Conservation (phyloP, 2,113 vertebrate genomes). For the Menura novaehollandiae region DNA sequence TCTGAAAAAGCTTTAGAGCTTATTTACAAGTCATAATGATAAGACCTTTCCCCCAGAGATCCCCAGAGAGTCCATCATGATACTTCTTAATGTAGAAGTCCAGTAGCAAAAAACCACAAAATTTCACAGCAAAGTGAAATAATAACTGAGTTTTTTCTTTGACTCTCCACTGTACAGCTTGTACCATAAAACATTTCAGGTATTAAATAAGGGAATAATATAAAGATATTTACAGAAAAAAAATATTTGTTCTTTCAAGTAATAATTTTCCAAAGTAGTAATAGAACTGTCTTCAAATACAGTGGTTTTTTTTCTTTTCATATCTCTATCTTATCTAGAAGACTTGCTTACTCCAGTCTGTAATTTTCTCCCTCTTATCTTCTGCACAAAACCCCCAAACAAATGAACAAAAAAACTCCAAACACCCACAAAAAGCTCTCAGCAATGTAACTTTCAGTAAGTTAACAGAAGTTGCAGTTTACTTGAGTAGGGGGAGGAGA, state of each 20-base stretch:
- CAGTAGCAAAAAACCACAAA: background rate
- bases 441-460: background rate
- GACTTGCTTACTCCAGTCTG: background rate
- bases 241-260: background rate
- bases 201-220: background rate
- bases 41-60: background rate
- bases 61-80: background rate
- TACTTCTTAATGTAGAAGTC: background rate
- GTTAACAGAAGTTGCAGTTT: background rate
- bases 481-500: background rate
- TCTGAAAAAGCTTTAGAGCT: background rate
- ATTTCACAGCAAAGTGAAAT: background rate
- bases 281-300: background rate
- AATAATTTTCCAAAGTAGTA: background rate
- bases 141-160: background rate
- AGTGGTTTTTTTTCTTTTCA: background rate
- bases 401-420: accelerated
- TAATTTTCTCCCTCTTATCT: background rate
- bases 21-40: background rate
- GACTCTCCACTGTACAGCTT: background rate
- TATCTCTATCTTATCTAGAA: background rate
- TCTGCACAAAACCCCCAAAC: background rate
- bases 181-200: background rate
- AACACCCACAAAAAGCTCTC: background rate
- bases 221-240: background rate